These are phyloP conservation scores for Triplophysa siluroides DNA, from an alignment of 2,113 vertebrate genomes.

Conservation along the genomic window DNA sequence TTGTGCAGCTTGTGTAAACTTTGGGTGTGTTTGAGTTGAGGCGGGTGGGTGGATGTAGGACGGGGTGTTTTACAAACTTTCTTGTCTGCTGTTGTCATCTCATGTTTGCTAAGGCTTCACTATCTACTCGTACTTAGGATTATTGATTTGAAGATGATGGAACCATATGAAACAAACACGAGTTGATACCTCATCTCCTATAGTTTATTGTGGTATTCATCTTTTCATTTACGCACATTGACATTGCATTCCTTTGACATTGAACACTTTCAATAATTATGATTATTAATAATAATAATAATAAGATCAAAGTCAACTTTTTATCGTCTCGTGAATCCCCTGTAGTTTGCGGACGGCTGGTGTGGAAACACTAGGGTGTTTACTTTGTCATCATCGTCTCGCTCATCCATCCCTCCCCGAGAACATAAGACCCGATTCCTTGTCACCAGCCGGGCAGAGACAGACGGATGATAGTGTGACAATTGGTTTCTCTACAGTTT, in stretches of 20 bases:
- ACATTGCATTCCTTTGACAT: too few species aligned
- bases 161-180: too few species aligned
- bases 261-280: too few species aligned
- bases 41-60: not conserved
- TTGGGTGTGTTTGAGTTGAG: slow-evolving; percentile 18
- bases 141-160: too few species aligned
- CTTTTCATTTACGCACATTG: too few species aligned
- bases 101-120: not conserved
- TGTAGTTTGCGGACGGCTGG: not conserved
- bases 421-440: not conserved
- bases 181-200: too few species aligned
- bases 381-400: not conserved
- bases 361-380: not conserved
- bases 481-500: slow-evolving; percentile 48
- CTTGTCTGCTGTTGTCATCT: not conserved
- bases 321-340: not conserved
- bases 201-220: too few species aligned
- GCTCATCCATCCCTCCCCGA: not conserved
- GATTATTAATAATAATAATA: too few species aligned
- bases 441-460: not conserved
- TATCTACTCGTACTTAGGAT: not conserved
- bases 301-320: too few species aligned
- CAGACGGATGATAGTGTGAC: slow-evolving; percentile 44
- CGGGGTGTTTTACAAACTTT: not conserved
- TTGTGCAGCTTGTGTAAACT: not conserved